phyloP scores from a whole-genome alignment of 1,140 invertebrate genomes.

The Drosophila kepulauana region DNA sequence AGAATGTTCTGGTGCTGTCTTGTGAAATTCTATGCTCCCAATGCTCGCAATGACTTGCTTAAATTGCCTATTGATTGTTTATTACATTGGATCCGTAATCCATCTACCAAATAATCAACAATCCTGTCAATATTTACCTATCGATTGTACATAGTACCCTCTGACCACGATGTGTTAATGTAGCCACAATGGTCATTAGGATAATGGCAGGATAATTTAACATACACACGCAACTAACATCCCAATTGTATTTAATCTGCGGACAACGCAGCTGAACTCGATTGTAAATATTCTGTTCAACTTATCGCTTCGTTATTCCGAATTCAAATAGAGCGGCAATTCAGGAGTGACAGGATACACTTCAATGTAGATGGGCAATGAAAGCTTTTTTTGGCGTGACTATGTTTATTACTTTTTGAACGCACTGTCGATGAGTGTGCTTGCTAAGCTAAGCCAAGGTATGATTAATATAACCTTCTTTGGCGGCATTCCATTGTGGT shows the following conservation, averaged over 20 bases:
- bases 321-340: too few relatives aligned
- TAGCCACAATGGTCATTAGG: not conserved
- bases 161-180: too few relatives aligned
- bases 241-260: too few relatives aligned
- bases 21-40: constrained; percentile 12
- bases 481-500: not conserved
- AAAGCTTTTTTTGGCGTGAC: not conserved
- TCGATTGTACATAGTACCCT: not conserved
- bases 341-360: too few relatives aligned
- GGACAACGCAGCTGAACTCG: too few relatives aligned
- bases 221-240: not conserved
- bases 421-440: not conserved
- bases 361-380: too few relatives aligned
- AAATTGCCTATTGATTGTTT: constrained; percentile 6
- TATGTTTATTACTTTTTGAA: not conserved
- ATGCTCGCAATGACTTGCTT: not conserved
- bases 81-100: not conserved
- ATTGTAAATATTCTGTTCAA: too few relatives aligned
- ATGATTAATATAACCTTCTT: constrained; percentile 2
- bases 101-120: not conserved
- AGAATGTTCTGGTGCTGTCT: constrained; percentile 16
- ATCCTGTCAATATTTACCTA: not conserved
- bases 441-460: not conserved
- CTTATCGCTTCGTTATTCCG: too few relatives aligned
- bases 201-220: not conserved